Percentiles rank a stretch among this genome's conserved stretches.
phyloP scores from a whole-genome alignment of 92 coral and sea anemone genomes.

The Phenganax subtilis region DNA sequence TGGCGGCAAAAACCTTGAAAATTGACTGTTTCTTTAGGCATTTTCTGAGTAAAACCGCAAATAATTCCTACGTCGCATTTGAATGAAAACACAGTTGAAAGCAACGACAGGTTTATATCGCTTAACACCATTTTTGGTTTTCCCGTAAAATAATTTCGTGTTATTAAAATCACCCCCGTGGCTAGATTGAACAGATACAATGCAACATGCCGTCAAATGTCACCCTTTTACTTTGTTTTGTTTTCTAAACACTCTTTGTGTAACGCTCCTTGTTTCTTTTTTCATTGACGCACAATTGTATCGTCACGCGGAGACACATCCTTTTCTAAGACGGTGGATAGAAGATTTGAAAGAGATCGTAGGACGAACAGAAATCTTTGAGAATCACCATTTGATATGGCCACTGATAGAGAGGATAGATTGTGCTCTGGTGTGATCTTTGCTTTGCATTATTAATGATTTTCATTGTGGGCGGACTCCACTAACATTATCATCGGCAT shows the following conservation, averaged over 20 bases:
- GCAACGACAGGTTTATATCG: background rate
- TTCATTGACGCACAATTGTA: constrained; percentile 4
- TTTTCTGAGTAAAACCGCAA: background rate
- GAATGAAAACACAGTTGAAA: background rate
- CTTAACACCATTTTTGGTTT: constrained; percentile 16
- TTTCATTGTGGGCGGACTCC: constrained; percentile 22
- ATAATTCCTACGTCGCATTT: background rate
- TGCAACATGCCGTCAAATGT: constrained; percentile 12
- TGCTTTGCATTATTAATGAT: constrained; percentile 33
- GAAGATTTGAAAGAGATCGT: background rate
- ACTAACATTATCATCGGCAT: constrained; percentile 2
- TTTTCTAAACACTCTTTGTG: constrained; percentile 19
- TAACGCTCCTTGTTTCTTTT: background rate
- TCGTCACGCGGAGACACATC: background rate
- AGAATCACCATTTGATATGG: background rate
- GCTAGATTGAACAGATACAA: constrained; percentile 16
- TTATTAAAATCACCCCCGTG: constrained; percentile 14
- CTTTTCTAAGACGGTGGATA: background rate
- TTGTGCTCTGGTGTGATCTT: background rate
- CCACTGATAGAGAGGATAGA: background rate
- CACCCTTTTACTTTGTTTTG: background rate
- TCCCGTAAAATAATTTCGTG: background rate
- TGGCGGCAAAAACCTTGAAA: background rate
- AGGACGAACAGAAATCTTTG: constrained; percentile 11
- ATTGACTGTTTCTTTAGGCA: background rate